Conservation (phyloP, 2,113 vertebrate species). For the Syngnathus scovelli region DNA sequence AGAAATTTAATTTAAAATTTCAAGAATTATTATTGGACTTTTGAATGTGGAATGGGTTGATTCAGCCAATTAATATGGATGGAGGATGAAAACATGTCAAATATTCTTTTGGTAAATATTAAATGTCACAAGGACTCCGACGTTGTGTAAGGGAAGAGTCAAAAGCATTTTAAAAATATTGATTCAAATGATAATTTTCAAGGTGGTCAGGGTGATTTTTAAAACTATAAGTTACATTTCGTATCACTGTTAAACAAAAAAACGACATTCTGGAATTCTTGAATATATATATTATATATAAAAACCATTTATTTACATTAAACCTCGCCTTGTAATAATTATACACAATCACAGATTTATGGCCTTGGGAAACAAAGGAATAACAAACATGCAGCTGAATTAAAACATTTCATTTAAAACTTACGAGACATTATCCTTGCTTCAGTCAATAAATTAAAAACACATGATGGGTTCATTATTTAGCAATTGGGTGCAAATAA, state of each 20-base stretch:
- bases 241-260: constrained; percentile 4
- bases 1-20: too few relatives aligned
- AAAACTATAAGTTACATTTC: neutral
- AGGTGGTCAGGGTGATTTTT: neutral
- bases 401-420: constrained; percentile 15
- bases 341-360: constrained; percentile 44
- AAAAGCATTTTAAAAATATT: too few relatives aligned
- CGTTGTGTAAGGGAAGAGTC: too few relatives aligned
- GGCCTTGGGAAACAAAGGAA: constrained; percentile 20
- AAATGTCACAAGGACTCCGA: too few relatives aligned
- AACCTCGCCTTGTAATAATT: constrained; percentile 44
- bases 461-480: constrained; percentile 14
- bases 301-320: constrained; percentile 52
- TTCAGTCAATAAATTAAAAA: constrained; percentile 60
- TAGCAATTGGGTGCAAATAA: neutral
- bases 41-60: too few relatives aligned
- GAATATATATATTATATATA: too few relatives aligned
- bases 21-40: too few relatives aligned
- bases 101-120: too few relatives aligned
- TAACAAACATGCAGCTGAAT: constrained; percentile 48
- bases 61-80: too few relatives aligned
- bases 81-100: too few relatives aligned
- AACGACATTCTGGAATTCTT: constrained; percentile 21
- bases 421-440: constrained; percentile 9
- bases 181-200: neutral